Conservation (phyloP, 2,113 vertebrate species). For the Neomonachus schauinslandi region DNA sequence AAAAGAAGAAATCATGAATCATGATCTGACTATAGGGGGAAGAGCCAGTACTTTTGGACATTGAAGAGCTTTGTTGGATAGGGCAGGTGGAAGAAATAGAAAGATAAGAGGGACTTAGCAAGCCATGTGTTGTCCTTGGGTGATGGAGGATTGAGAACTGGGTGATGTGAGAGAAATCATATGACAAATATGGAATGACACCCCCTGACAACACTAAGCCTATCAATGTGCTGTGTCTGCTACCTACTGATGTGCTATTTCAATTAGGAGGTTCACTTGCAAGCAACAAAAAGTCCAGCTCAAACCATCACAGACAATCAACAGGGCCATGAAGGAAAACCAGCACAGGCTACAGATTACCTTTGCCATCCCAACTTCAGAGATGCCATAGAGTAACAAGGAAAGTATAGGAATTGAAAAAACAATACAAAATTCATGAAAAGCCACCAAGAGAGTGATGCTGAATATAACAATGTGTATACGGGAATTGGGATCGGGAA, state of each 20-base stretch:
- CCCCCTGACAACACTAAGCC: neutral
- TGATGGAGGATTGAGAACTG: neutral
- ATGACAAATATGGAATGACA: neutral
- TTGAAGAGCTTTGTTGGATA: neutral
- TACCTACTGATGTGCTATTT: neutral
- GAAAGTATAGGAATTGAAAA: neutral
- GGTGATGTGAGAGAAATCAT: neutral
- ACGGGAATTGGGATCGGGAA: neutral
- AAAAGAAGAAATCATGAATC: neutral
- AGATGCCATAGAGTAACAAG: neutral
- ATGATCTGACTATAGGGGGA: neutral
- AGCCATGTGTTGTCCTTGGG: neutral
- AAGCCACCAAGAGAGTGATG: neutral
- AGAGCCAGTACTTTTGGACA: neutral
- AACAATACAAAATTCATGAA: neutral
- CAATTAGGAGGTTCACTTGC: neutral
- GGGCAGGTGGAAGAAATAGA: neutral
- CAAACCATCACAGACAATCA: neutral
- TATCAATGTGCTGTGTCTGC: neutral
- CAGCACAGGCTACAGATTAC: neutral
- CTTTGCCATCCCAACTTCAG: neutral
- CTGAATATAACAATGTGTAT: neutral
- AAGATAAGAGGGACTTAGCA: neutral
- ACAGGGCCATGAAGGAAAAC: neutral
- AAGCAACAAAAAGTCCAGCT: neutral